A percentile compares a stretch with the other conserved stretches of the same genome.
Conservation (phyloP, 2,797 vertebrate species). For the Lophius americanus region DNA sequence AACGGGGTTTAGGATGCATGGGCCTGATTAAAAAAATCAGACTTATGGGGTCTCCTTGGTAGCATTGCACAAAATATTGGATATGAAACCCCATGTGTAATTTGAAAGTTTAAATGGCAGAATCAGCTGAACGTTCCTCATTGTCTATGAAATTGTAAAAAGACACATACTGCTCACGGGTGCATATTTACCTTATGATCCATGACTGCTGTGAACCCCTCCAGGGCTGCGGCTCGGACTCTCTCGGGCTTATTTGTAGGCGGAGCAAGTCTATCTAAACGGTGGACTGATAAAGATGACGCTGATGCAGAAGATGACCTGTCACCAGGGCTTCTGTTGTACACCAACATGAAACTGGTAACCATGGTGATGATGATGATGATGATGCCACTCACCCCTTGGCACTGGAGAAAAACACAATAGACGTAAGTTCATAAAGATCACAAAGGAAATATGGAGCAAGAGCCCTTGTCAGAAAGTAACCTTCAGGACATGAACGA, state of each 20-base stretch:
- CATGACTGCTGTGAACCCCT: slow-evolving; percentile 89
- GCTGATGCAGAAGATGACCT: slow-evolving; percentile 35
- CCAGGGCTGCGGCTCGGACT: slow-evolving; percentile 68
- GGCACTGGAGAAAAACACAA: slow-evolving; percentile 80
- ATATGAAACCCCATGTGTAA: neutral
- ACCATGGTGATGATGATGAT: slow-evolving; percentile 90
- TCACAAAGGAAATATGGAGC: neutral
- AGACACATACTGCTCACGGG: slow-evolving; percentile 3
- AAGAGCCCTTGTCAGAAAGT: neutral
- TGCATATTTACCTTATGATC: slow-evolving; percentile 90
- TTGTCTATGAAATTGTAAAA: neutral
- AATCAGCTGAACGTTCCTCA: slow-evolving; percentile 7
- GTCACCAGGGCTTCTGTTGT: slow-evolving; percentile 82
- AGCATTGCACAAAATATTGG: neutral
- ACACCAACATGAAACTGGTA: slow-evolving; percentile 91
- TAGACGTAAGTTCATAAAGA: neutral
- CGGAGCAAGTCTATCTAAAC: slow-evolving; percentile 14
- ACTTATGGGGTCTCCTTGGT: neutral
- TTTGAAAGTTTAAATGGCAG: neutral
- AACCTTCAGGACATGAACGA: neutral
- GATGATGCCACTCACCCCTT: slow-evolving; percentile 84
- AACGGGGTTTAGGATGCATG: no score
- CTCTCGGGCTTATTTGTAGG: slow-evolving; percentile 43
- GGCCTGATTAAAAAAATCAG: neutral
- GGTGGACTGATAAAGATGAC: slow-evolving; percentile 23